Percentiles rank a stretch among this genome's conserved stretches.
These are phyloP conservation scores for Oenanthe melanoleuca DNA, from an alignment of 2,113 vertebrate genomes.

Conservation along the genomic window DNA sequence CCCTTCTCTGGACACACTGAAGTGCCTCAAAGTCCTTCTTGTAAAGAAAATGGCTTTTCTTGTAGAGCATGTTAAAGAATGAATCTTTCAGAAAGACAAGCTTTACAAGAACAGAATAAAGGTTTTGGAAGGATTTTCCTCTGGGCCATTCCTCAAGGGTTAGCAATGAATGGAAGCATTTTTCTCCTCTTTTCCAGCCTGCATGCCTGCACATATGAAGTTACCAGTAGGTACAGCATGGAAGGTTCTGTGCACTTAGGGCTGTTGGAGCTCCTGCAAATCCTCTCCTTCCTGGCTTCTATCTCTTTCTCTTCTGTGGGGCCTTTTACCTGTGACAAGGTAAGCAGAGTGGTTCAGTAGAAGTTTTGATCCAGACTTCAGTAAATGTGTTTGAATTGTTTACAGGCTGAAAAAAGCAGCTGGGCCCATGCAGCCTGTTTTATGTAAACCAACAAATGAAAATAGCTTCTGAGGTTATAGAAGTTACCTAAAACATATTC, in stretches of 20 bases:
- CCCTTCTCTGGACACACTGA: fast-evolving
- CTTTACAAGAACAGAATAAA: background rate
- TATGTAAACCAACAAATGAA: background rate
- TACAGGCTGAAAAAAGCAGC: background rate
- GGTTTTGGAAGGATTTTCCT: background rate
- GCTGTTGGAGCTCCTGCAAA: background rate
- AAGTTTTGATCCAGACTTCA: background rate
- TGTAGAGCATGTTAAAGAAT: background rate
- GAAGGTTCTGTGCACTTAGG: background rate
- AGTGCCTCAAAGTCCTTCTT: background rate
- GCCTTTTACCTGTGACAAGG: background rate
- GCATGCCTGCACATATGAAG: background rate
- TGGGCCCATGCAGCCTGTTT: background rate
- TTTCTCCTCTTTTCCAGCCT: background rate
- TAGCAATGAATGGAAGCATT: background rate
- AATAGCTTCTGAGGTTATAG: background rate
- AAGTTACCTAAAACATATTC: background rate
- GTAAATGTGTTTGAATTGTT: background rate
- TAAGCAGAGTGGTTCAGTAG: background rate
- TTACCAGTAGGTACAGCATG: background rate
- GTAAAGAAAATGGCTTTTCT: background rate
- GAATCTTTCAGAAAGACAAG: background rate
- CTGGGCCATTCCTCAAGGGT: background rate
- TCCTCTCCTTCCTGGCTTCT: background rate
- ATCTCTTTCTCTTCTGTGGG: background rate